Base-by-base conservation (phyloP, 2,113 vertebrate species). In the Tamias sibiricus region DNA sequence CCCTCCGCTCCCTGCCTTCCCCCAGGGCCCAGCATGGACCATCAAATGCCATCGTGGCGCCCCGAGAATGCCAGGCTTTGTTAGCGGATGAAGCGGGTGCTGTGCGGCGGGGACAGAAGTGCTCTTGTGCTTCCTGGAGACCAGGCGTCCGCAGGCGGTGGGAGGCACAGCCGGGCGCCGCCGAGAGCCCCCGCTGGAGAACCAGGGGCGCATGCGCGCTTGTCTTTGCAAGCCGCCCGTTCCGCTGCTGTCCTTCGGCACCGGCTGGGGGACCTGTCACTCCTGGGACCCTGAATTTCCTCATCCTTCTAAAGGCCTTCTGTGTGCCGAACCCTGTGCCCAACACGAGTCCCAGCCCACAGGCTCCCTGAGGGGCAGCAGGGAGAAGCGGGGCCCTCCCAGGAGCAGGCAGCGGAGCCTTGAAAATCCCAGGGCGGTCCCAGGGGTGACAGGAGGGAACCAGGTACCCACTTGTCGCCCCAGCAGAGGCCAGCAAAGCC, bases 21-120 rank as follows among this genome's bases (percentile, higher is more conserved):
- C 75, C 2, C 10, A 24, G 49, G 52, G 40, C 59, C 52, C 37
- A 54, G 42, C 19, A 16, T 4, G 26, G 54, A 90, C 71, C 35
- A 35, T 57, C 42, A 66, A 35, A 75, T 86, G 95, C 85, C 94
- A 68, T 82, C 1, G 47, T 9, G 44, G 37, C 8, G 75, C 71
- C 47, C 44, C 3, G 35, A 97, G 95, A 97, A 93, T 94, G 71
- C 1, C 0, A 0, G 87, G 86, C 98, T 97, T 97, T 96, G 96
- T 97, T 75, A 64, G 83, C 2, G 0, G 37, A 75, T 89, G 93
- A 94, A 93, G 77, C 9, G 79, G 88, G 82, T 35, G 57, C 89
- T 95, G 98, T 90, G 79, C 52, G 32, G 57, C 62, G 1, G 24
- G 75, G 64, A 94, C 95, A 96, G 57, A 94, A 68, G 83, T 44